Evolutionary conservation across 2,888 invertebrate genomes (phyloP).

Genomic region (Phortica okadai): DNA sequence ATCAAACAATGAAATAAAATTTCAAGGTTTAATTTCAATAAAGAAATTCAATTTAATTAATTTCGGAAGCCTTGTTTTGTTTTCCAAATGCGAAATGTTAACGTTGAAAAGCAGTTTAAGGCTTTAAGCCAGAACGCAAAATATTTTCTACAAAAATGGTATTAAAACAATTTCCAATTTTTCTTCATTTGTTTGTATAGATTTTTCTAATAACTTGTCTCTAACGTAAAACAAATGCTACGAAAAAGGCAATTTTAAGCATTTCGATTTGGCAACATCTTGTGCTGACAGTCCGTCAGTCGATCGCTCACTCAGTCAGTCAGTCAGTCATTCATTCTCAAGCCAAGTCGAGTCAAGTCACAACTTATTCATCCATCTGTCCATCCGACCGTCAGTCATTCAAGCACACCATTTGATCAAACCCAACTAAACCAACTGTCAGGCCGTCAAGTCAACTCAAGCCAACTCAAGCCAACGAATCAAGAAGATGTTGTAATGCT

Average conservation of each 20-base stretch:
- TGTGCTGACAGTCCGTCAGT: slow-evolving; percentile 29
- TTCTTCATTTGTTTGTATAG: neutral
- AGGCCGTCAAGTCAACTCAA: neutral
- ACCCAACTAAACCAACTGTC: slow-evolving; percentile 27
- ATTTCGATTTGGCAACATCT: slow-evolving; percentile 20
- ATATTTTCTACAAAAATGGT: too few relatives aligned
- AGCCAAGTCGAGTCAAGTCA: neutral
- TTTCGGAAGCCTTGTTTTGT: neutral
- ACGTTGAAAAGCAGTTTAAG: too few relatives aligned
- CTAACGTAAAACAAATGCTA: neutral
- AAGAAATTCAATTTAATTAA: too few relatives aligned
- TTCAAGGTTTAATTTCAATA: too few relatives aligned
- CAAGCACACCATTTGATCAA: slow-evolving; percentile 46
- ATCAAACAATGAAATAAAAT: too few relatives aligned
- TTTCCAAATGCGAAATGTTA: neutral
- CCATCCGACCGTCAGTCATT: slow-evolving; percentile 32
- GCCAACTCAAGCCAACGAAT: neutral
- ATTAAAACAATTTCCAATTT: too few relatives aligned
- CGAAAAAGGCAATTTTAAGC: slow-evolving; percentile 18
- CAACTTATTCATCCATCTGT: slow-evolving; percentile 4
- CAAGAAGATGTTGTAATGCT: slow-evolving; percentile 14
- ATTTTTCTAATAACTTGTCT: neutral
- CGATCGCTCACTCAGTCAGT: neutral
- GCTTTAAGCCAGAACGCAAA: too few relatives aligned
- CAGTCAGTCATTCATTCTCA: neutral